phyloP scores from a whole-genome alignment of 2,797 vertebrate species.

The Pyrocephalus nanus region DNA sequence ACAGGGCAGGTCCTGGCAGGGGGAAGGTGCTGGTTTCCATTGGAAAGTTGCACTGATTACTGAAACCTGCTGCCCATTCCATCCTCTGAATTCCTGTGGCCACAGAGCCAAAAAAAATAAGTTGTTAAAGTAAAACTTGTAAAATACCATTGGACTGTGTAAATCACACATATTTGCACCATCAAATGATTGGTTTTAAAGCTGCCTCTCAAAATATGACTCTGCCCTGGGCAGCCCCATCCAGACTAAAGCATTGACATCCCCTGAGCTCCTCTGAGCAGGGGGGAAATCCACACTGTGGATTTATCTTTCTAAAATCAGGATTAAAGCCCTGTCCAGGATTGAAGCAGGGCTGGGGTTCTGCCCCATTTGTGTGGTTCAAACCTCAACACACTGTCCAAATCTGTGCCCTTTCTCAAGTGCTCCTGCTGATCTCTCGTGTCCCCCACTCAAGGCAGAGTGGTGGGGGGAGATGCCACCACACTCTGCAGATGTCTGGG shows the following conservation, averaged over 20 bases:
- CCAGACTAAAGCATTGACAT: not conserved
- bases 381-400: not conserved
- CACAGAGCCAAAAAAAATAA: not conserved
- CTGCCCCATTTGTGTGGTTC: not conserved
- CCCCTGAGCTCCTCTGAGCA: not conserved
- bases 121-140: not conserved
- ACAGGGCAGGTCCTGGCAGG: not conserved
- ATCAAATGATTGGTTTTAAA: not conserved
- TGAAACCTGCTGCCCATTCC: not conserved
- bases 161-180: not conserved
- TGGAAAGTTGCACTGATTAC: not conserved
- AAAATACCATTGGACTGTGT: not conserved
- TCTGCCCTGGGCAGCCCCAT: not conserved
- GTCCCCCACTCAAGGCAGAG: not conserved
- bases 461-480: not conserved
- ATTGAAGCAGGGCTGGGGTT: not conserved
- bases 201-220: not conserved
- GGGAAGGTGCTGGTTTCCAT: not conserved
- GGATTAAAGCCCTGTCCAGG: not conserved
- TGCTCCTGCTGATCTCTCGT: not conserved
- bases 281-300: fast-evolving
- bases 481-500: not conserved
- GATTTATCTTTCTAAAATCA: not conserved
- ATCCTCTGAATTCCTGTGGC: not conserved
- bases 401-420: not conserved